A percentile compares a stretch with the other conserved stretches of the same genome.
phyloP scores from a whole-genome alignment of 2,888 invertebrate species.

The Coelinius sp. region DNA sequence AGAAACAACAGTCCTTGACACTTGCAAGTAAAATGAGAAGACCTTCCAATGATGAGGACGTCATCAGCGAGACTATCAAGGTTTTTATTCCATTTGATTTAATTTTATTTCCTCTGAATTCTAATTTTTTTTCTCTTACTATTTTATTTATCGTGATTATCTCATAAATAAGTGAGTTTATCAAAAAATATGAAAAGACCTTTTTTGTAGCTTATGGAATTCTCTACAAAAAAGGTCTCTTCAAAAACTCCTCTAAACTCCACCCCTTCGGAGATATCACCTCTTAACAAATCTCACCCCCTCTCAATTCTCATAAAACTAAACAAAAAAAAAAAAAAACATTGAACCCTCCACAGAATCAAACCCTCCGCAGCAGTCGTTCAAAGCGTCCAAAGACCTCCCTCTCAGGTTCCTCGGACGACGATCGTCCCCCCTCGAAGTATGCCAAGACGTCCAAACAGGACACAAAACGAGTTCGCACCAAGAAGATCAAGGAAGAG shows the following conservation, averaged over 20 bases:
- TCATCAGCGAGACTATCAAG: constrained; percentile 43
- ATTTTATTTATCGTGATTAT: too few species aligned
- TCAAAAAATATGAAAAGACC: too few species aligned
- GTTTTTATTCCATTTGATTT: background rate
- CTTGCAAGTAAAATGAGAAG: constrained; percentile 52
- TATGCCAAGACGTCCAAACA: constrained; percentile 47
- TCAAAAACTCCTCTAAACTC: too few species aligned
- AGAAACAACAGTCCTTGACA: constrained; percentile 53
- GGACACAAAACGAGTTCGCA: background rate
- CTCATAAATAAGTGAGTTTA: too few species aligned
- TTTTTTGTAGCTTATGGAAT: too few species aligned
- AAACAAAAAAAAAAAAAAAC: too few species aligned
- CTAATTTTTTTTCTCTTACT: too few species aligned
- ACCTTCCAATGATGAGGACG: constrained; percentile 40
- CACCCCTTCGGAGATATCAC: too few species aligned
- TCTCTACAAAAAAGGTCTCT: too few species aligned
- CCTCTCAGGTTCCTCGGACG: background rate
- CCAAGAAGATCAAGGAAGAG: background rate
- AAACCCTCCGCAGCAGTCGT: background rate
- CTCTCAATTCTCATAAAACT: background rate
- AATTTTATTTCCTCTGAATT: background rate
- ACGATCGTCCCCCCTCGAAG: constrained; percentile 46
- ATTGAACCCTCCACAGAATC: background rate
- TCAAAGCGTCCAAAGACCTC: background rate
- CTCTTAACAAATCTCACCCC: background rate